Base-by-base conservation (phyloP, 2,888 invertebrate species). In the Scaptomyza parva region DNA sequence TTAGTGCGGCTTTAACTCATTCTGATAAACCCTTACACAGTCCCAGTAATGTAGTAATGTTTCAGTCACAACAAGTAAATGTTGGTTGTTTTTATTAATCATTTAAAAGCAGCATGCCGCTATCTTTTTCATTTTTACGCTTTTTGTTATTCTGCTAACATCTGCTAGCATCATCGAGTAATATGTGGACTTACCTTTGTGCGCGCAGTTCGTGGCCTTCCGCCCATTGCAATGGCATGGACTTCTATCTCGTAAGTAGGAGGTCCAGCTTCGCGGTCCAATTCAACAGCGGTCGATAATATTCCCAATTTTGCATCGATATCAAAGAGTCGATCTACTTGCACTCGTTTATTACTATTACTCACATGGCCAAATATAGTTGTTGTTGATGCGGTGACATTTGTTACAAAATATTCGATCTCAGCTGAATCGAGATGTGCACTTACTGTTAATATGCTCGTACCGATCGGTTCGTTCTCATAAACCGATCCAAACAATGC, bases 371-470 rank as follows among this genome's bases (percentile, higher is more conserved):
- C 94, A 9, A 53, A 33, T 7, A 47, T 22, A 4, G 64, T 35
- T 5, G 54, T 18, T 4, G 54, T 48, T 3, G 64, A 72, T 17
- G 89, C 81, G 86, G 96, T 96, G 91, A 96, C 96, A 92, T 96
- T 96, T 86, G 97, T 97, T 91, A 98, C 96, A 92, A 97, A 98
- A 93, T 97, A 98, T 92, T 97, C 97, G 91, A 98, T 94, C 85
- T 94, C 94, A 55, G 94, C 94, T 85, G 93, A 93, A 74, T 92
- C 92, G 77, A 94, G 93, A 76, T 94, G 94, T 84, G 96, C 97
- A 74, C 93, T 94, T 82, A 98, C 95, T 81, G 95, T 95, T 83
- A 97, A 91, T 77, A 98, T 95, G 86, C 96, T 96, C 12, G 96
- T 96, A 54, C 97, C 98, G 52, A 95, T 94, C 1, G 96, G 95